Evolutionary conservation across 92 coral and sea anemone genomes (phyloP), one percentile per base, ranked within the genome.

Genomic region (Meandrina meandrites): DNA sequence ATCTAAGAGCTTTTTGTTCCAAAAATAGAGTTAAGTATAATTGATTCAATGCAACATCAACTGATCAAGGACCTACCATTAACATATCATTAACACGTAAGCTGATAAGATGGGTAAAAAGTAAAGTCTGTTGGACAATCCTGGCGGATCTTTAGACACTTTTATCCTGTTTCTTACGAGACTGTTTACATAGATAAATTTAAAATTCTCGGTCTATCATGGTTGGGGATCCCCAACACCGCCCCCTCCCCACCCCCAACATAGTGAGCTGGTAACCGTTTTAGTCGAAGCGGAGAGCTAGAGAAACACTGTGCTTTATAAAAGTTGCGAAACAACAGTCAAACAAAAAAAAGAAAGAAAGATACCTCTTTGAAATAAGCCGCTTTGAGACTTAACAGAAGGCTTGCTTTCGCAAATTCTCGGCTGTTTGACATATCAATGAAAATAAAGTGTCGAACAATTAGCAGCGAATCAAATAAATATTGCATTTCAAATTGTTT

Each of bases 51-150:
- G 28, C 34, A 22, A 36, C 36, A 83, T 54, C 36, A 16, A 53
- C 19, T 54, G 51, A 82, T 83, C 35, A 73, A 56, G 35, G 15
- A 73, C 48, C 22, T 34, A 30, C 30, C 31, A 50, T 73, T 83
- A 72, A 83, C 60, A 58, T 72, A 37, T 53, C 79, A 31, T 83
- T 83, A 83, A 32, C 86, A 73, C 86, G 47, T 51, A 21, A 75
- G 76, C 53, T 79, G 82, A 54, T 51, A 80, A 80, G 78, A 37
- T 7, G 78, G 48, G 78, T 21, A 17, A 15, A 36, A 32, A 36
- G 48, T 35, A 16, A 36, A 34, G 45, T 30, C 75, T 69, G 36
- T 13, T 34, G 34, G 75, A 57, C 64, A 57, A 57, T n/a, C n/a
- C n/a, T n/a, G n/a, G n/a, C n/a, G n/a, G n/a, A n/a, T n/a, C n/a